Base-by-base conservation (phyloP, 2,888 invertebrate species). In the Netelia inedita region DNA sequence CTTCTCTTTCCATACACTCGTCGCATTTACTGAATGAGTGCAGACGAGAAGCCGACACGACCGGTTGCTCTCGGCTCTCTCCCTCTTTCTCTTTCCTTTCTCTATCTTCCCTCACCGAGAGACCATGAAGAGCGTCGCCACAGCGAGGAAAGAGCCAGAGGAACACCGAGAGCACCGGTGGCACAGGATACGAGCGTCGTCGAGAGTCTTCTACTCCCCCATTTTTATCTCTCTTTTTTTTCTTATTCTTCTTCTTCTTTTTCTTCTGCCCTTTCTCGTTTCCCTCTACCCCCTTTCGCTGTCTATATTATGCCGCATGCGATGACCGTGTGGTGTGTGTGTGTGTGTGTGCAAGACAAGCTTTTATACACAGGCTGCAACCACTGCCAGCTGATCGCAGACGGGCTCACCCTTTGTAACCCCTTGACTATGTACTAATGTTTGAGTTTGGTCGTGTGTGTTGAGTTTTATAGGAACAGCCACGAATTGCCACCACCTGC, bases 331-430 rank as follows among this genome's bases (percentile, higher is more conserved):
- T 9, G 35, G 1, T n/a, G n/a, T n/a, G n/a, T n/a, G n/a, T n/a
- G n/a, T n/a, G 41, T 21, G 41, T 53, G 9, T 55, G n/a, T 41
- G 57, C 23, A 71, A 43, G 61, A 61, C 65, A 71, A 23, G 66
- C 65, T 75, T 66, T 63, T 57, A 41, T 72, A 61, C 63, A 69
- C 80, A 78, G 80, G 72, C 53, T n/a, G 41, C 55, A 73, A 61
- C 74, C 63, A 85, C 81, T 57, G 91, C 90, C 91, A 91, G 91
- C 91, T 91, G 91, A 91, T 91, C 90, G 83, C 82, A 75, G 59
- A 69, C 59, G 69, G 74, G 83, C 84, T 85, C 55, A 11, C 59
- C 72, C 80, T 73, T 89, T 91, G 79, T 89, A 89, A 89, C 88
- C 88, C 85, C 88, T 88, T 90, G 85, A 88, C 89, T 87, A 88